phyloP scores from a whole-genome alignment of 2,113 vertebrate species.

The Eira barbara region DNA sequence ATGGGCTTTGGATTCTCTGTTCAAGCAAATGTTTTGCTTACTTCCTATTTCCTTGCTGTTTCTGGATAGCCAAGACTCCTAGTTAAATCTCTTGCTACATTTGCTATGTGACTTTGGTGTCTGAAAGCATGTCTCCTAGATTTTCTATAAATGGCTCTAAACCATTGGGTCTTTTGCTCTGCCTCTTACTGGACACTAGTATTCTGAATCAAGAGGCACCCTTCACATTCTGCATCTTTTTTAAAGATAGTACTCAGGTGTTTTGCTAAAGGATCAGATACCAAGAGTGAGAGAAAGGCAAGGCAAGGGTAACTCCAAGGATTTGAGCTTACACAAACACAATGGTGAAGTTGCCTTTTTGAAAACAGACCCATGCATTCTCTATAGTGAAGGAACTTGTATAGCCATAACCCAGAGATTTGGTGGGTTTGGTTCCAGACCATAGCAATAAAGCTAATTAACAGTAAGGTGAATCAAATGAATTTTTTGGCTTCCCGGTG shows the following conservation, averaged over 20 bases:
- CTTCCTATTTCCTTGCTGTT: neutral
- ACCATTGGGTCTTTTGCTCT: neutral
- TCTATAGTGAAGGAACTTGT: neutral
- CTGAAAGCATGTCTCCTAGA: neutral
- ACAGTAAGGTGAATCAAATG: neutral
- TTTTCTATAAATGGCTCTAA: neutral
- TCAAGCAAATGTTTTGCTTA: neutral
- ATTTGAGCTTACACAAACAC: neutral
- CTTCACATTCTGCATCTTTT: neutral
- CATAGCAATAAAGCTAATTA: neutral
- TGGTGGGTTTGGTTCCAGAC: neutral
- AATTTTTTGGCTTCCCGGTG: neutral
- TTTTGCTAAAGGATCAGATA: neutral
- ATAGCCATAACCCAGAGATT: neutral
- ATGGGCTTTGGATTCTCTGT: neutral
- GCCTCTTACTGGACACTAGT: neutral
- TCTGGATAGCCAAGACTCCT: neutral
- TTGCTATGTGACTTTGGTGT: neutral
- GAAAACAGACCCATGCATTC: neutral
- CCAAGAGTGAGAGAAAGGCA: neutral
- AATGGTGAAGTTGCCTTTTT: neutral
- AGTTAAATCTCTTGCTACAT: neutral
- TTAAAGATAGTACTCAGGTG: neutral
- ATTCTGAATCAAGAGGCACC: constrained; percentile 10
- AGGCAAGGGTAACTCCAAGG: neutral